These are phyloP conservation scores for Anisognathus igniventris DNA, from an alignment of 2,797 vertebrate genomes.

Conservation along the genomic window DNA sequence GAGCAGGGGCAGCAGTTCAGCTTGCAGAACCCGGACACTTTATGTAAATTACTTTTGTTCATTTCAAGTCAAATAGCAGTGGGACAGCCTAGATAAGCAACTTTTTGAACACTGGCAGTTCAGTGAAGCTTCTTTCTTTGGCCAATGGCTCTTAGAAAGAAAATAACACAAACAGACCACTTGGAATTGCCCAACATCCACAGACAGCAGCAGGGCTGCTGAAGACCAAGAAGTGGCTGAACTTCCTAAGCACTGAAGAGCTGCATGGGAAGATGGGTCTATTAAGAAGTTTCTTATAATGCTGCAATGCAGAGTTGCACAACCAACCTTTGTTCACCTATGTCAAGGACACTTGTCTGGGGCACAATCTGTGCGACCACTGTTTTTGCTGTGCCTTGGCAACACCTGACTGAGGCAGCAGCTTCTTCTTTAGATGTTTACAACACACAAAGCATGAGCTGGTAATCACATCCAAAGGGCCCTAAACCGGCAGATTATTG, in stretches of 20 bases:
- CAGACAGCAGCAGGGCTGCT: neutral
- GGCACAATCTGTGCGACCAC: neutral
- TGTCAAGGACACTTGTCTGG: neutral
- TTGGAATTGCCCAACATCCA: neutral
- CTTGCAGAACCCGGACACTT: neutral
- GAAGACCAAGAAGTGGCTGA: neutral
- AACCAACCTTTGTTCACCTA: neutral
- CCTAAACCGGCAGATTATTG: neutral
- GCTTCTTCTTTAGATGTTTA: neutral
- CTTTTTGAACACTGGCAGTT: neutral
- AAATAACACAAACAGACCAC: neutral
- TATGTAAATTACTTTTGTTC: neutral
- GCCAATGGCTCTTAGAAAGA: neutral
- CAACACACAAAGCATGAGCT: fast-evolving
- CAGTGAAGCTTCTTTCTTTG: neutral
- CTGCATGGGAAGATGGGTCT: neutral
- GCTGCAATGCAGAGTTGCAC: neutral
- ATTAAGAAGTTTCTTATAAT: neutral
- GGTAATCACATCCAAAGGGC: neutral
- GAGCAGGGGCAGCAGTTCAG: neutral
- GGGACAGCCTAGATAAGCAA: neutral
- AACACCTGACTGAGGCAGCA: neutral
- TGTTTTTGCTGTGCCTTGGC: neutral
- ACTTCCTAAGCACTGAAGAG: neutral
- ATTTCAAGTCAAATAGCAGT: neutral